phyloP scores from a whole-genome alignment of 37 sponge, comb jelly and placozoan species.

The Beroe forskalii region DNA sequence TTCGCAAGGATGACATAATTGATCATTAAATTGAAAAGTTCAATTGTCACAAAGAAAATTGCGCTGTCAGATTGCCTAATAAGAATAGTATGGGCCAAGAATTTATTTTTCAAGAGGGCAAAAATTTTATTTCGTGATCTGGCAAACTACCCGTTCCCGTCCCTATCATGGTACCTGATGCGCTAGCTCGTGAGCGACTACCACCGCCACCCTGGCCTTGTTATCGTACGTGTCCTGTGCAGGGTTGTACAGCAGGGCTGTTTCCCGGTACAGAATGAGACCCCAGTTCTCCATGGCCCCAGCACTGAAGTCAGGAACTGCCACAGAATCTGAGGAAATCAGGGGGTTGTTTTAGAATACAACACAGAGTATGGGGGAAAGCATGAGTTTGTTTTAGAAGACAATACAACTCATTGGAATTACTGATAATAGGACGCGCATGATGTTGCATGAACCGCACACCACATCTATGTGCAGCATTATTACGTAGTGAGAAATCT shows the following conservation, averaged over 20 bases:
- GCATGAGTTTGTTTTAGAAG: too few species aligned
- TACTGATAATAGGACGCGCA: background rate
- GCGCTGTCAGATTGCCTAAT: too few species aligned
- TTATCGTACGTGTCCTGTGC: constrained; percentile 30
- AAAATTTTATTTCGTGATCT: background rate
- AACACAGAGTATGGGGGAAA: too few species aligned
- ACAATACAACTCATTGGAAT: too few species aligned
- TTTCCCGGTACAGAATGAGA: constrained; percentile 49
- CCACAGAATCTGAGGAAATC: constrained; percentile 50
- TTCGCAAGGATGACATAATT: background rate
- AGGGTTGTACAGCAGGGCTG: constrained; percentile 50
- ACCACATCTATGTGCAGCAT: too few species aligned
- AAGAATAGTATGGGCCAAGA: too few species aligned
- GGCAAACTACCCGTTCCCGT: background rate
- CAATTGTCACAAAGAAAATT: too few species aligned
- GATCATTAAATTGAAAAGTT: too few species aligned
- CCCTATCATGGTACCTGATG: constrained; percentile 57
- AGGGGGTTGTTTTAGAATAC: too few species aligned
- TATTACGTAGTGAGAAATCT: too few species aligned
- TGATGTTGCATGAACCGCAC: too few species aligned
- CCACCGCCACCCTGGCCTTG: constrained; percentile 6
- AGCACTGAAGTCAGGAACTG: constrained; percentile 66
- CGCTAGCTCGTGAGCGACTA: constrained; percentile 64
- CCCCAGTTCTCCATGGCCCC: constrained; percentile 69
- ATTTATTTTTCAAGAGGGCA: too few species aligned